phyloP scores from a whole-genome alignment of 2,888 invertebrate genomes.

The Diogma glabrata region DNA sequence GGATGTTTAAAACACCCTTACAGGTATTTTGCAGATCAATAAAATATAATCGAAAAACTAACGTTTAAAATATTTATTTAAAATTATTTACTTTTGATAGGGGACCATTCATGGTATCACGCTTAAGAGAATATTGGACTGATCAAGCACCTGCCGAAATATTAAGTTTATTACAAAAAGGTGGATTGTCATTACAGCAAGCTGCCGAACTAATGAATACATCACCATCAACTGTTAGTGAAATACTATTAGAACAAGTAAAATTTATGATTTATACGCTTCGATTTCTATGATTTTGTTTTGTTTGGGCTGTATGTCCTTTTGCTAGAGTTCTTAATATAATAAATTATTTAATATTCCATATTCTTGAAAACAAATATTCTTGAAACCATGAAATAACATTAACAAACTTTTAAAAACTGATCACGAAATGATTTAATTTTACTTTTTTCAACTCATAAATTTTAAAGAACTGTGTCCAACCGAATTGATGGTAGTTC shows the following conservation, averaged over 20 bases:
- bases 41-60: neutral
- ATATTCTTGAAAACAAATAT: too few relatives aligned
- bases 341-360: too few relatives aligned
- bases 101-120: constrained; percentile 18
- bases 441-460: too few relatives aligned
- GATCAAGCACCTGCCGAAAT: constrained; percentile 66
- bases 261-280: too few relatives aligned
- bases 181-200: constrained; percentile 11
- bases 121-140: constrained; percentile 58
- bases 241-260: constrained; percentile 4
- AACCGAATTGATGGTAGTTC: too few relatives aligned
- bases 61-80: neutral
- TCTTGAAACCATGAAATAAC: too few relatives aligned
- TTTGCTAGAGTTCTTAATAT: too few relatives aligned
- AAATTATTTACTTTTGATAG: constrained; percentile 9
- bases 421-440: too few relatives aligned
- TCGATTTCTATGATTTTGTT: too few relatives aligned
- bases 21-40: constrained; percentile 41
- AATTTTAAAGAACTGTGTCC: too few relatives aligned
- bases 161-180: constrained; percentile 48
- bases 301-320: too few relatives aligned
- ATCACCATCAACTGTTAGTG: constrained; percentile 8
- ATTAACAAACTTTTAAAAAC: too few relatives aligned
- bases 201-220: constrained; percentile 15
- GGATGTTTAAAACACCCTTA: constrained; percentile 81